phyloP scores from a whole-genome alignment of 2,888 invertebrate genomes.

The Formica aserva region DNA sequence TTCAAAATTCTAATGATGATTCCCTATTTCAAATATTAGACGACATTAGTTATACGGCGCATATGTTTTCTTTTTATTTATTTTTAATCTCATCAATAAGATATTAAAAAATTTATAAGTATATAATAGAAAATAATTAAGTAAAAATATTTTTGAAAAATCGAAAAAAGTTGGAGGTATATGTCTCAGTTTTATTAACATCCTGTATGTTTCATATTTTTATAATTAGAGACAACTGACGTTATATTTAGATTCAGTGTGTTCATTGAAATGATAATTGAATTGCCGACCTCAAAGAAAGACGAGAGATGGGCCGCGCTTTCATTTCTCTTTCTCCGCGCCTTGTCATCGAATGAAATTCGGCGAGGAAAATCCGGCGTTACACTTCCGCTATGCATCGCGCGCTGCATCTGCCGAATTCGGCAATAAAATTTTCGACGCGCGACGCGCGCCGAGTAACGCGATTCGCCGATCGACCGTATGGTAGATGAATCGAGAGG shows the following conservation, averaged over 20 bases:
- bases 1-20: neutral
- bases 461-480: conserved; percentile 74
- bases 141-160: neutral
- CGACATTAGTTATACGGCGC: neutral
- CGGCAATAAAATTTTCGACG: conserved; percentile 73
- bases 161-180: neutral
- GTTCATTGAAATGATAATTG: conserved; percentile 42
- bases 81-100: neutral
- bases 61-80: neutral
- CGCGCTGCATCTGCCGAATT: conserved; percentile 69
- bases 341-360: conserved; percentile 9
- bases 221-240: conserved; percentile 1
- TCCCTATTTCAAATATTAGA: neutral
- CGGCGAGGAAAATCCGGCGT: conserved; percentile 22
- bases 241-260: neutral
- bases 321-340: neutral
- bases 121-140: neutral
- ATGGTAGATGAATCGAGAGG: conserved; percentile 69
- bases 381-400: conserved; percentile 26
- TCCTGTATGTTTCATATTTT: neutral
- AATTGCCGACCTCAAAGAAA: conserved; percentile 15
- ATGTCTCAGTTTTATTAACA: neutral
- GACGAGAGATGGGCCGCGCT: neutral
- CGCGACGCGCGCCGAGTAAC: conserved; percentile 64
- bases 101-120: neutral